Base-by-base conservation (phyloP, 2,113 vertebrate genomes). In the Siniperca chuatsi region DNA sequence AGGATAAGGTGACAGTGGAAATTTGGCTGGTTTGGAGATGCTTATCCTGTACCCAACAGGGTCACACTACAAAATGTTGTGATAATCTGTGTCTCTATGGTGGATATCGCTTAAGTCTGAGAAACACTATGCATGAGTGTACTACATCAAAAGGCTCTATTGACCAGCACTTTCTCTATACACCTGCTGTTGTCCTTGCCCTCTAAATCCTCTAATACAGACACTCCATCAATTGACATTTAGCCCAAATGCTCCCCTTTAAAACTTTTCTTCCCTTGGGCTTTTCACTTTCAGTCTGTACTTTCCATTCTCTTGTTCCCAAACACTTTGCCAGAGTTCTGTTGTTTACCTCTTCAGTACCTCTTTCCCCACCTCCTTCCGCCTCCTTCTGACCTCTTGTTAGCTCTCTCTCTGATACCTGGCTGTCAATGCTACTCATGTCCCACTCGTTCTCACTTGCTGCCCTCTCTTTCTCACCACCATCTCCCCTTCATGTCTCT, bases 391-490 rank as follows among this genome's bases (percentile, higher is more conserved):
- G 72, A 90, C 77, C 85, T 88, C 75, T 78, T 75, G 70, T 89
- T 86, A 67, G 71, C 64, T 29, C 72, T 82, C 42, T 80, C 69
- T 90, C 77, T 78, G 68, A 91, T 91, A 82, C 73, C 68, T 65
- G 68, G 54, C 74, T 87, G 83, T 88, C 58, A 20, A 81, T 87
- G 46, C 60, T 4, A 20, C 79, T 86, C 50, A 88, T n/a, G 13
- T 81, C 72, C 55, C 33, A 54, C 75, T 80, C 33, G 2, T 68
- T 85, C 81, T 52, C 72, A 3, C 40, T 76, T 16, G 0, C 42
- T 76, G 68, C 70, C 58, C 83, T 57, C 76, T 46, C 12, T 66
- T 75, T 74, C 61, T 64, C 69, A 25, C 29, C 79, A 69, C 67
- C 40, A 46, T 60, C 48, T 80, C 37, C 52, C 67, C 75, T 80